These are phyloP conservation scores for Syngnathus rostellatus DNA, from an alignment of 2,797 vertebrate genomes.

Conservation along the genomic window DNA sequence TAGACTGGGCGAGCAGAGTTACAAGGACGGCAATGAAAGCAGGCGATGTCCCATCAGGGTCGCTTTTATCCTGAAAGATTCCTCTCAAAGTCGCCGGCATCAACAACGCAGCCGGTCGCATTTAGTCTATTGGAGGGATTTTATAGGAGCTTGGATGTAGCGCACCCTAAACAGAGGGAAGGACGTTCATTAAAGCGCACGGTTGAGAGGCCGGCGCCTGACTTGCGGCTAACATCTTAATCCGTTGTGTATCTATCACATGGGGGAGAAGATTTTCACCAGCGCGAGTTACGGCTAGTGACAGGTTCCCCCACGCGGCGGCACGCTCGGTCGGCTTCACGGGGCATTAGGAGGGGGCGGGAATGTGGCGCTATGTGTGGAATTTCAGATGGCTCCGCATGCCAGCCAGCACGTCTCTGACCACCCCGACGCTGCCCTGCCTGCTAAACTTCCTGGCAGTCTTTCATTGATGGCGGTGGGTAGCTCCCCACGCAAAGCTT, in stretches of 20 bases:
- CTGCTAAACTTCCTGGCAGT: conserved; percentile 1
- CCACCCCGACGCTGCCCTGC: background rate
- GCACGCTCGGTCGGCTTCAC: background rate
- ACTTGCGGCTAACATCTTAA: conserved; percentile 1
- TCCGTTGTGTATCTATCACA: background rate
- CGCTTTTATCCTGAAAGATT: conserved; percentile 5
- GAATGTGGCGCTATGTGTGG: conserved; percentile 1
- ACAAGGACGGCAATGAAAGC: conserved; percentile 18
- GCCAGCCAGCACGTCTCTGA: conserved; percentile 5
- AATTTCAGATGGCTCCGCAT: background rate
- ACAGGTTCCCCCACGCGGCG: background rate
- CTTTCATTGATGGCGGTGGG: conserved; percentile 6
- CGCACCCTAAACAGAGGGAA: conserved; percentile 1
- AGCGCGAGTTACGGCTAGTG: background rate
- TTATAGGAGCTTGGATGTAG: background rate
- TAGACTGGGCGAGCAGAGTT: conserved; percentile 40
- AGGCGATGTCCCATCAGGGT: conserved; percentile 8
- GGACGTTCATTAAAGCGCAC: background rate
- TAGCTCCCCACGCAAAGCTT: conserved; percentile 2
- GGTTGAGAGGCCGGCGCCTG: background rate
- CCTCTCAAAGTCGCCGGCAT: conserved; percentile 1
- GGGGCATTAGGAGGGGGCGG: background rate
- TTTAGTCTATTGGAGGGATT: background rate
- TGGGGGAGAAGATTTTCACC: conserved; percentile 2
- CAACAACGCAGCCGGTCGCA: background rate